Evolutionary conservation across 2,888 invertebrate genomes (phyloP), one percentile per base, ranked within the genome.

Genomic region (Agrotis segetum): DNA sequence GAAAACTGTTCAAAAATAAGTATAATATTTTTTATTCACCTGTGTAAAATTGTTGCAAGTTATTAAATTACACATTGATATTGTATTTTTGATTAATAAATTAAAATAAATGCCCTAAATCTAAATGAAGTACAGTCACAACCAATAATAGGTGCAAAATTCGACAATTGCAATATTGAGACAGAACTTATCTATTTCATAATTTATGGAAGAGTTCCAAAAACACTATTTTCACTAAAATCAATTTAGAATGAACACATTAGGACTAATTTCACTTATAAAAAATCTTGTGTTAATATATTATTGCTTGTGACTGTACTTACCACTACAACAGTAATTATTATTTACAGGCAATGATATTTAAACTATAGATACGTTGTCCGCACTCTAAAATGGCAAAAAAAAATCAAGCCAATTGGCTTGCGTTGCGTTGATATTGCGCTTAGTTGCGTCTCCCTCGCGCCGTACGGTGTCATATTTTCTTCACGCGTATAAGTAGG

Each of bases 61-160:
- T 78, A 34, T 60, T 40, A 67, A 75, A 29, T 60, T 24, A 67
- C 74, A 80, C 46, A 69, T 72, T 67, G 44, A 79, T 74, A 76
- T 67, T 68, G n/a, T n/a, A n/a, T 76, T 78, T 77, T 47, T 67
- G 64, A 62, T 59, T 65, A 71, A 69, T 68, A 81, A 82, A 59
- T 44, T 64, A 24, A 44, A 67, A 40, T 52, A 24, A 14, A 50
- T 44, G 50, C n/a, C 21, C n/a, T 71, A 71, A 60, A 60, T 55
- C 69, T 75, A 55, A 59, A 59, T 67, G 46, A 55, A 50, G 24
- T 68, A 67, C 19, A 40, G 34, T 34, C 34, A 34, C 34, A 6
- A 34, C 11, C 55, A 56, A 6, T 34, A 34, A 56, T 56, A 56
- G 13, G 29, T 56, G 1, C 29, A 55, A 55, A 29, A 56, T 34